These are phyloP conservation scores for Dicycla oo DNA, from an alignment of 2,888 invertebrate species.

Conservation along the genomic window DNA sequence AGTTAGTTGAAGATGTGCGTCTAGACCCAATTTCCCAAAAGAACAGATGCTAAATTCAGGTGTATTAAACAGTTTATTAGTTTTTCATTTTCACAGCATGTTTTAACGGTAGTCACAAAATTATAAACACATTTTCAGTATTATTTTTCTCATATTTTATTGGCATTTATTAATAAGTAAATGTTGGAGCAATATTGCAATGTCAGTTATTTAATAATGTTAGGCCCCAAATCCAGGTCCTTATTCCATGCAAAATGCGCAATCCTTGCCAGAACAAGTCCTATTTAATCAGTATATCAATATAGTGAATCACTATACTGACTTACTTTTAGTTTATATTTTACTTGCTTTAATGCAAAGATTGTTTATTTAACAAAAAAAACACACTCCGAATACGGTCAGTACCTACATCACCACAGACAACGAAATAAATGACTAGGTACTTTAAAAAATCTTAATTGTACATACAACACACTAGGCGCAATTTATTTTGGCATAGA, in stretches of 20 bases:
- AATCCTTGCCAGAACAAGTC: constrained; percentile 4
- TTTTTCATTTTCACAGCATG: constrained; percentile 18
- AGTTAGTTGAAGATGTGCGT: neutral
- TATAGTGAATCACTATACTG: neutral
- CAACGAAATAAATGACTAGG: neutral
- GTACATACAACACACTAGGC: neutral
- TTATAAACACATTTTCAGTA: constrained; percentile 27
- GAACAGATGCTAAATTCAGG: constrained; percentile 45
- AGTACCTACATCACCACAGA: neutral
- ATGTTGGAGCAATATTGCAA: constrained; percentile 14
- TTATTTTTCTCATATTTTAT: constrained; percentile 2
- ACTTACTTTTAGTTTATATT: neutral
- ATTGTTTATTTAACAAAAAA: constrained; percentile 1
- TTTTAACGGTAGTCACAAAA: constrained; percentile 48
- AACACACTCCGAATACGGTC: neutral
- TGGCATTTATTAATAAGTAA: constrained; percentile 18
- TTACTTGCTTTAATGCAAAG: neutral
- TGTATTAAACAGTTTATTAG: constrained; percentile 58
- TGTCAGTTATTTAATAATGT: constrained; percentile 4
- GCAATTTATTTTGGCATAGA: constrained; percentile 9
- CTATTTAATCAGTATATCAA: neutral
- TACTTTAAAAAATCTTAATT: no score
- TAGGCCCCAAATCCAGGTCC: neutral
- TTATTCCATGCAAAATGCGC: constrained; percentile 32
- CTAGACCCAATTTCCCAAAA: constrained; percentile 27